Percentiles rank a stretch among this genome's conserved stretches.
Conservation (phyloP, 2,113 vertebrate genomes). For the Mus musculus region DNA sequence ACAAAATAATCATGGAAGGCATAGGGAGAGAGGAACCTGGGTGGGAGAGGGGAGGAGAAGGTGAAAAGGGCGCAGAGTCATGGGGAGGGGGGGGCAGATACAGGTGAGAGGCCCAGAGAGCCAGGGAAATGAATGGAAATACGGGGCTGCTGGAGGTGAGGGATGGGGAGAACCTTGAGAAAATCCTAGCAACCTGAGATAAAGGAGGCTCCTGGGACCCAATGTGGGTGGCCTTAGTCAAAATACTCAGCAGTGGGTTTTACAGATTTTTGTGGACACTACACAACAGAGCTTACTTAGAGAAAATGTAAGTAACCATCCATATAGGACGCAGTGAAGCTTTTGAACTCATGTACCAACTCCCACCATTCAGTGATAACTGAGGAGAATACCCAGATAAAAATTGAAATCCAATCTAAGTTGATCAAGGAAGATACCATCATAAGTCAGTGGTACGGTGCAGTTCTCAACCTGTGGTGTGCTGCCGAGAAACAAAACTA, state of each 20-base stretch:
- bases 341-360: background rate
- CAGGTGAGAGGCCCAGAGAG: no score
- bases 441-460: background rate
- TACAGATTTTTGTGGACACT: background rate
- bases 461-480: background rate
- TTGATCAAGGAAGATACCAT: background rate
- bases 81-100: no score
- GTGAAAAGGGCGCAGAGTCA: no score
- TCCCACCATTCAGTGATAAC: background rate
- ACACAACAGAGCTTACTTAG: constrained; percentile 28
- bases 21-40: no score
- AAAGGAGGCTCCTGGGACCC: no score
- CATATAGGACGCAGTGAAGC: background rate
- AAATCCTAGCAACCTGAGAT: no score
- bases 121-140: no score
- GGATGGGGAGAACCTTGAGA: no score
- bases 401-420: background rate
- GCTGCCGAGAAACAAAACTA: background rate
- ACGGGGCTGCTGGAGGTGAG: no score
- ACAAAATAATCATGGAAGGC: no score
- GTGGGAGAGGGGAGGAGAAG: no score
- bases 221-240: no score
- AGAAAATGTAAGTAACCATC: background rate
- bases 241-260: background rate
- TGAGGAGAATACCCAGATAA: background rate